Conservation (phyloP, 2,888 invertebrate species). For the Aphidius colemani region DNA sequence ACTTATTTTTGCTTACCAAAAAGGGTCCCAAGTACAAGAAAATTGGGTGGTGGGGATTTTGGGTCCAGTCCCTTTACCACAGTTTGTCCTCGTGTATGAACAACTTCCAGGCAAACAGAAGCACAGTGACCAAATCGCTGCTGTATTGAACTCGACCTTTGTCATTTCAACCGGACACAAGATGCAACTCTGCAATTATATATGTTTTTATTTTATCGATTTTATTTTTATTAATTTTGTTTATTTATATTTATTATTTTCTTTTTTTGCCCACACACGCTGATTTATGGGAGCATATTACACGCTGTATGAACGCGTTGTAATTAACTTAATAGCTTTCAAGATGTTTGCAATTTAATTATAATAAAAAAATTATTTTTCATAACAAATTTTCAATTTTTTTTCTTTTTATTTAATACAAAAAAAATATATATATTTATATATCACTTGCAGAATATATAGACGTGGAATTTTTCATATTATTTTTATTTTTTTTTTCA, state of each 20-base stretch:
- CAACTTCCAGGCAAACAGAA: conserved; percentile 37
- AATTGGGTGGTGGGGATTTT: conserved; percentile 6
- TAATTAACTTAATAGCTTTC: conserved; percentile 25
- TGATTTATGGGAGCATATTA: conserved; percentile 30
- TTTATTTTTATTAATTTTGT: too few species aligned
- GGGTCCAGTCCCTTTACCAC: conserved; percentile 18
- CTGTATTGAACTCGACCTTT: conserved; percentile 52
- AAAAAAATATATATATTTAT: too few species aligned
- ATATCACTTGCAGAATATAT: too few species aligned
- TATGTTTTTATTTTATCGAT: neutral
- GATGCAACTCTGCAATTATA: conserved; percentile 1
- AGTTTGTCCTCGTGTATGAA: conserved; percentile 3
- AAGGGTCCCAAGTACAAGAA: conserved; percentile 28
- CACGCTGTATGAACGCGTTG: conserved; percentile 18
- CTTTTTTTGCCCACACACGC: conserved; percentile 42
- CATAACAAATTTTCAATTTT: too few species aligned
- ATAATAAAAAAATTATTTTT: too few species aligned
- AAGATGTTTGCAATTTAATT: conserved; percentile 17
- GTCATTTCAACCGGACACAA: conserved; percentile 38
- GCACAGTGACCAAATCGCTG: conserved; percentile 46
- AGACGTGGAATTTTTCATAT: too few species aligned
- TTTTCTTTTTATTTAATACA: too few species aligned
- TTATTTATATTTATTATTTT: neutral
- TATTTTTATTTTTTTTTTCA: too few species aligned
- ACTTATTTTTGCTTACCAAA: conserved; percentile 36